Base-by-base conservation (phyloP, 2,113 vertebrate genomes). In the Gila orcuttii region DNA sequence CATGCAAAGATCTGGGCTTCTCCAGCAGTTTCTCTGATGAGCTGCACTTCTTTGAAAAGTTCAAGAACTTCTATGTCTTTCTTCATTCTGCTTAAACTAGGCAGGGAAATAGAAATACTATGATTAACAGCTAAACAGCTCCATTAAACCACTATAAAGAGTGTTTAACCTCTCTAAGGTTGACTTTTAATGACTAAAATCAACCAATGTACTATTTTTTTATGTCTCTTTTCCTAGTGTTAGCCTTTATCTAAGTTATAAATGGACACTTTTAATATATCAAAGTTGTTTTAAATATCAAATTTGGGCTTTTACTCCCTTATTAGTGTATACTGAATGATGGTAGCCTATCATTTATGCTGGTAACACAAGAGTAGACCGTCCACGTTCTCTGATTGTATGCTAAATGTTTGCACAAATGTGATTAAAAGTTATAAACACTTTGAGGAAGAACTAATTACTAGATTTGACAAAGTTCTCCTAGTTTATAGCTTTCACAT, bases 31-130 rank as follows among this genome's bases (percentile, higher is more conserved):
- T 96, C 86, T 6, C 28, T 0, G 91, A 93, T 0, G 93, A 95
- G 76, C 91, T 94, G 21, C 94, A 95, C 88, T 95, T 93, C 92
- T 95, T 93, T 94, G 90, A 92, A 80, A 86, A 91, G 73, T 90
- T 92, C 73, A 93, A 93, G 13, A 93, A 92, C 62, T 17, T 95
- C 59, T 91, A 85, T 64, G 91, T 95, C 42, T 95, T 94, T 15
- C 90, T 92, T 77, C 95, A 96, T 90, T 94, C 92, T 0, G 92
- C 94, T 23, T 96, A 83, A 93, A 31, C 21, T 13, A 79, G 7
- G 13, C n/a, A 52, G 50, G 15, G 13, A 17, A 50, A 23, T 17
- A 39, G 15, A 68, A n/a, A 55, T 64, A 9, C 31, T 39, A 66
- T 28, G 19, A 52, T 42, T 21, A 28, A 28, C 28, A 28, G 28